phyloP scores from a whole-genome alignment of 1,140 invertebrate species.

The Bombus superbus region DNA sequence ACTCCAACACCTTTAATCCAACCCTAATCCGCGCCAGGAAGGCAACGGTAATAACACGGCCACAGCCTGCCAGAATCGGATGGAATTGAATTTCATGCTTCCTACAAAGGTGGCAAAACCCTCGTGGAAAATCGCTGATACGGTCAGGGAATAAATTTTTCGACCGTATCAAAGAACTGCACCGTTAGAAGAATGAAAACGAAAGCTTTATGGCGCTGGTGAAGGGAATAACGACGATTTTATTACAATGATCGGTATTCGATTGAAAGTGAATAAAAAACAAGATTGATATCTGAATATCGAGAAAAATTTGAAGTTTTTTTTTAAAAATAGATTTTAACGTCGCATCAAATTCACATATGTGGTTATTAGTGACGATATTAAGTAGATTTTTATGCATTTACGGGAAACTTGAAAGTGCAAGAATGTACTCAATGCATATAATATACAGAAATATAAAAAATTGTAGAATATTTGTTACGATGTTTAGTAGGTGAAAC shows the following conservation, averaged over 20 bases:
- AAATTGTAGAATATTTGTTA: not conserved
- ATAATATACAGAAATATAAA: not conserved
- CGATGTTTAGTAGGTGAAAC: too few relatives aligned
- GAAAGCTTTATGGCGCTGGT: not conserved
- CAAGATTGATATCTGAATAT: not conserved
- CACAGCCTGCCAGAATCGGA: slow-evolving; percentile 29
- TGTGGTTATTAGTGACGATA: too few relatives aligned
- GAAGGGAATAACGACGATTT: not conserved
- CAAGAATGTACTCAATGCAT: too few relatives aligned
- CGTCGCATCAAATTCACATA: too few relatives aligned
- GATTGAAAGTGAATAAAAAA: not conserved
- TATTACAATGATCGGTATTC: not conserved
- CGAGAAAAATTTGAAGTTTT: not conserved
- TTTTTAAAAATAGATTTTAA: too few relatives aligned
- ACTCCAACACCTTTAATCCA: slow-evolving; percentile 37
- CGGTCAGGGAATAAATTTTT: not conserved
- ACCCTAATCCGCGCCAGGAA: slow-evolving; percentile 20
- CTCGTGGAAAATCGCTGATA: slow-evolving; percentile 8
- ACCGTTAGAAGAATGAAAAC: not conserved
- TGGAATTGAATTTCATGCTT: slow-evolving; percentile 54
- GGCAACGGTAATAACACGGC: slow-evolving; percentile 46
- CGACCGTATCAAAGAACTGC: not conserved
- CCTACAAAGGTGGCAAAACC: slow-evolving; percentile 14
- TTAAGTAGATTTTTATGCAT: too few relatives aligned
- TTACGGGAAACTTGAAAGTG: too few relatives aligned